Evolutionary conservation across 2,797 vertebrate genomes (phyloP), one percentile per base, ranked within the genome.

Genomic region (Esox masquinongy): DNA sequence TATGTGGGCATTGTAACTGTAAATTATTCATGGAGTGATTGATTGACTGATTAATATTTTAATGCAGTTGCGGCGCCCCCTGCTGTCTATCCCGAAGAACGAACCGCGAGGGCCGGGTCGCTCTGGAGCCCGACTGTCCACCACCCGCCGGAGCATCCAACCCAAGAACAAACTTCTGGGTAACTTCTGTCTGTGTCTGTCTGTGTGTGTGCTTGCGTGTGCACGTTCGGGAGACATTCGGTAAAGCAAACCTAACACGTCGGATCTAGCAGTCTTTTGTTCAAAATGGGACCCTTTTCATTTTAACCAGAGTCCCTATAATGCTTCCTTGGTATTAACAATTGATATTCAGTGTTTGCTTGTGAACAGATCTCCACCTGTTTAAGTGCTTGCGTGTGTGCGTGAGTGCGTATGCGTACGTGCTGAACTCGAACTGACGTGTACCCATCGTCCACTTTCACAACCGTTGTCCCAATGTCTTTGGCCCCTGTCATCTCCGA

Each of bases 91-190:
- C 4, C 97, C 97, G 34, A 98, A 97, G 90, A 95, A 94, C 0
- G 97, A 99, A 74, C 90, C 94, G 1, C 95, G 95, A 0, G 93
- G 96, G 1, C 95, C 94, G 0, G 93, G 96, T 69, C 95, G 96
- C 0, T 95, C 95, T 0, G 97, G 96, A 71, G 96, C 97, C 14
- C 94, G 97, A 19, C 95, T 99, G 3, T 99, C 98, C 0, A 99
- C 98, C 5, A 99, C 97, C 0, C 95, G 97, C 9, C 91, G 97
- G 78, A 99, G 96, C 92, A 96, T 98, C 90, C 98, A 99, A 87
- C 97, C 97, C 26, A 98, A 98, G 85, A 94, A 93, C 56, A 98
- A 96, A 88, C 94, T 96, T 2, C 85, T 95, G 11, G 96, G 97
- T 96, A 95, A 94, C 77, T 43, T 43, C 2, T 43, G 39, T 43